A percentile compares a stretch with the other conserved stretches of the same genome.
These are phyloP conservation scores for Phenganax subtilis DNA, from an alignment of 92 coral and sea anemone species.

Conservation along the genomic window DNA sequence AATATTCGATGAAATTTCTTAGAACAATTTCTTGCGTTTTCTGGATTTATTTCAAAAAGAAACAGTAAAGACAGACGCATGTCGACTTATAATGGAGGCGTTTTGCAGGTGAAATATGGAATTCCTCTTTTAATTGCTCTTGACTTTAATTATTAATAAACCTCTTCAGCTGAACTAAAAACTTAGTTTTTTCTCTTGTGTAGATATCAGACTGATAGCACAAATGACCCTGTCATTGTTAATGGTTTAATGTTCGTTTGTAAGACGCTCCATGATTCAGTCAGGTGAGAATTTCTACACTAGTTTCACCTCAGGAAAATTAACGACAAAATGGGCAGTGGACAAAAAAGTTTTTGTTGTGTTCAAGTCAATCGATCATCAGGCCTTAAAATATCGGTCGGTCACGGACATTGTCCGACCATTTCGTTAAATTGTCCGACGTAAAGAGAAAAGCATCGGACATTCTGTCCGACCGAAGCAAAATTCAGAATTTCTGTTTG, in stretches of 20 bases:
- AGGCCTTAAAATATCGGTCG: too few relatives aligned
- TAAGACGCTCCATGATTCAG: constrained; percentile 96
- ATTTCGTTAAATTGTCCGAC: too few relatives aligned
- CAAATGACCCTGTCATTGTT: constrained; percentile 86
- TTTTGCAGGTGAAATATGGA: constrained; percentile 62
- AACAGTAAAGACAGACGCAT: constrained; percentile 80
- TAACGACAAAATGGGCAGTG: neutral
- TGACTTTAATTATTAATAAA: neutral
- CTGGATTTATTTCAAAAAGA: constrained; percentile 98
- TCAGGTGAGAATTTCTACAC: constrained; percentile 59
- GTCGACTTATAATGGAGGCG: constrained; percentile 84
- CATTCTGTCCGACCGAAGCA: too few relatives aligned
- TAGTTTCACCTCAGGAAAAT: neutral
- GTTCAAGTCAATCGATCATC: neutral
- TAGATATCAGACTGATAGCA: constrained; percentile 81
- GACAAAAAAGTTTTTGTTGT: neutral
- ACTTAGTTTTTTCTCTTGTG: neutral
- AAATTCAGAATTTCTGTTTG: too few relatives aligned
- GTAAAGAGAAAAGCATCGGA: too few relatives aligned
- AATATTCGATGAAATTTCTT: neutral
- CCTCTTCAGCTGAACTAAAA: neutral
- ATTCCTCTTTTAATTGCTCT: neutral
- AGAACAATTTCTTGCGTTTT: constrained; percentile 98
- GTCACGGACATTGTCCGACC: too few relatives aligned
- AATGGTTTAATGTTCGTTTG: constrained; percentile 87